Base-by-base conservation (phyloP, 2,797 vertebrate species). In the Parotocinclus haroldoi region DNA sequence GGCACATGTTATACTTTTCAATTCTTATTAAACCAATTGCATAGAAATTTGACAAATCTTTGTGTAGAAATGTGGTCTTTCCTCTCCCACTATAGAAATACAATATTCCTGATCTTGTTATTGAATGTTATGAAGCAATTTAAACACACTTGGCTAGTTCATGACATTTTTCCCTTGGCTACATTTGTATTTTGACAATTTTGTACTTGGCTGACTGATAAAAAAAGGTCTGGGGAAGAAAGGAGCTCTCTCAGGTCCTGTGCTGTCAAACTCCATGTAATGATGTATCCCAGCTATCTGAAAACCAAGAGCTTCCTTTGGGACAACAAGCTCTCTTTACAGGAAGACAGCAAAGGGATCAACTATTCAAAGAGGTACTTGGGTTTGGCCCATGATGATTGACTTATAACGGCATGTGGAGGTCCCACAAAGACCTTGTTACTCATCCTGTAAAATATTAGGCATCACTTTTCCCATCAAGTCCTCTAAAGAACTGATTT, bases 291-390 rank as follows among this genome's bases (percentile, higher is more conserved):
- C 51, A 68, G 59, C 42, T 63, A 64, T 68, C 52, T 68, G 46
- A 76, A 66, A 55, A 56, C 46, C 7, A 12, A 61, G 66, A 58
- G 60, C 60, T 72, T 68, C 58, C 69, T 72, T 52, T 14, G 56
- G 50, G 54, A 63, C 36, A 37, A 37, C 9, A 48, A 52, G 11
- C 12, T 49, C 58, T 54, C 60, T 48, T 39, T 53, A 48, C 44
- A 50, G 37, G 17, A 59, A 58, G 16, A 52, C 51, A 68, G 45
- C 9, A 42, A 51, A 17, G 38, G 36, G 54, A 54, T 72, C 56
- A 49, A 59, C 69, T 81, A 85, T 82, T 82, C 76, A 79, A 73
- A 68, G 42, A 81, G 79, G 84, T 78, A 80, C 79, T 83, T 80
- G 79, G 77, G 74, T 72, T 73, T 68, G 44, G 78, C 77, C 78